Evolutionary conservation across 1,140 invertebrate genomes (phyloP).

Genomic region (Nylanderia fulva): DNA sequence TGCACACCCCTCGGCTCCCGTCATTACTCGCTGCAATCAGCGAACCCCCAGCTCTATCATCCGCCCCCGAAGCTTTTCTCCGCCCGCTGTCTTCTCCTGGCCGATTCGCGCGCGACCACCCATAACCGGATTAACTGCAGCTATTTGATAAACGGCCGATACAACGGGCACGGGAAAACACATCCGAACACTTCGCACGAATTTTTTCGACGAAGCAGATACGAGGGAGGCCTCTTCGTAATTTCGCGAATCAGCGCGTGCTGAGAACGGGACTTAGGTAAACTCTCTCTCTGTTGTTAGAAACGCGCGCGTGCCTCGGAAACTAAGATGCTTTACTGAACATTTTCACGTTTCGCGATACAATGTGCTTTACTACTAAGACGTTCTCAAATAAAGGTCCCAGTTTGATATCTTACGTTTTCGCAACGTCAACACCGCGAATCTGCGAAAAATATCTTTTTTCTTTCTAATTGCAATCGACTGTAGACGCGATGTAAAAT

Average conservation of each 20-base stretch:
- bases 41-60: constrained; percentile 68
- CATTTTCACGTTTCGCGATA: background rate
- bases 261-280: constrained; percentile 42
- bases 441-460: background rate
- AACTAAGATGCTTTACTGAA: constrained; percentile 1
- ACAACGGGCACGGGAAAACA: constrained; percentile 25
- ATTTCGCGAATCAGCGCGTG: constrained; percentile 56
- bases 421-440: background rate
- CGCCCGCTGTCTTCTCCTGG: constrained; percentile 69
- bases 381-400: background rate
- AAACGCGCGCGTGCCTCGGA: constrained; percentile 23
- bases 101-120: constrained; percentile 75
- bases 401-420: background rate
- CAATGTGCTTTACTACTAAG: background rate
- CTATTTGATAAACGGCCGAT: constrained; percentile 82
- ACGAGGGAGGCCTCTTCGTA: constrained; percentile 3
- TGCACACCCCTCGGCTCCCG: constrained; percentile 84
- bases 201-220: constrained; percentile 36
- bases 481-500: background rate
- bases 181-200: constrained; percentile 58
- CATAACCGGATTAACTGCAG: constrained; percentile 84
- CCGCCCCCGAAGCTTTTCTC: constrained; percentile 64
- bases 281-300: constrained; percentile 48
- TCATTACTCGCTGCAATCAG: constrained; percentile 86
- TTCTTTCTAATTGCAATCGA: background rate